Evolutionary conservation across 2,113 vertebrate genomes (phyloP), one percentile per base, ranked within the genome.

Genomic region (Osmerus eperlanus): DNA sequence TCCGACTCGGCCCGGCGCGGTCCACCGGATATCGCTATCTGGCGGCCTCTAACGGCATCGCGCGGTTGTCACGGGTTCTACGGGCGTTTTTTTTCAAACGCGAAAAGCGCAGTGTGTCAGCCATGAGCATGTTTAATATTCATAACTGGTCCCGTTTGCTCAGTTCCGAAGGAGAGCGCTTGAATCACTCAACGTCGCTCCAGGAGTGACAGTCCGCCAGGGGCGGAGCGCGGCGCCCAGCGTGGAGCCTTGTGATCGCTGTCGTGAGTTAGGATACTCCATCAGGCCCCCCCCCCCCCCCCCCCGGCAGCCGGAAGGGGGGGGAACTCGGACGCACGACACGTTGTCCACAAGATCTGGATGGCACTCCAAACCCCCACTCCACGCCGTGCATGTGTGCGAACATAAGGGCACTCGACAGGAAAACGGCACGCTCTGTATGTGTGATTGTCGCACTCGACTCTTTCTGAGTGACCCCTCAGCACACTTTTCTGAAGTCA

Each of bases 51-150:
- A 5, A 32, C 29, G 2, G 29, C 36, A 9, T 41, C 36, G 8
- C 1, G 36, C 8, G 8, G 36, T 41, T 41, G 36, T 41, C 36
- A 6, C 36, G 4, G 7, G 8, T 9, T 41, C 36, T 8, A 9
- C 36, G 8, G 8, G 36, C n/a, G n/a, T n/a, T n/a, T n/a, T n/a
- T n/a, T n/a, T n/a, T n/a, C n/a, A n/a, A n/a, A 8, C 47, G 58
- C 25, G 1, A 55, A 76, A 82, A 71, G 67, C 82, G 68, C 83
- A 81, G 77, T 65, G 9, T 74, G 84, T 85, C 21, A 61, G 74
- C 59, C 67, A 88, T 84, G 81, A 80, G 32, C 66, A 85, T 82
- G 75, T 85, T 88, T 87, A 86, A 90, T 88, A 90, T 87, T 89
- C 83, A 87, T 80, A 83, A 83, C 77, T 76, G 15, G 54, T 82